Conservation (phyloP, 1,140 invertebrate genomes). For the Bombus ignitus region DNA sequence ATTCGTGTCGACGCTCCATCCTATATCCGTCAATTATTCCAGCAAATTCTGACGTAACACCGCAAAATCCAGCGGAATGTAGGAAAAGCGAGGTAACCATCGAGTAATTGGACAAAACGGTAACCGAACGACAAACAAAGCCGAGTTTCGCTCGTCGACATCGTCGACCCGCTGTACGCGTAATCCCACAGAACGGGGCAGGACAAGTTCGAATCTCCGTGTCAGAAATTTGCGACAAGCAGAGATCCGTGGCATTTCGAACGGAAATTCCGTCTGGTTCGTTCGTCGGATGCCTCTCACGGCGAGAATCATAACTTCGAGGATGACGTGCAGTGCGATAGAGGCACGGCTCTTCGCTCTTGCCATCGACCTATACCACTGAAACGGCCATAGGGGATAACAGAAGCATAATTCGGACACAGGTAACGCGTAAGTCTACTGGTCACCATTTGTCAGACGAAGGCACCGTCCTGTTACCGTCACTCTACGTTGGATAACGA, state of each 20-base stretch:
- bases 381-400: slow-evolving; percentile 34
- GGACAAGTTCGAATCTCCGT: slow-evolving; percentile 8
- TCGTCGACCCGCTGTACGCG: not conserved
- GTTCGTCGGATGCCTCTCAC: slow-evolving; percentile 10
- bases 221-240: slow-evolving; percentile 46
- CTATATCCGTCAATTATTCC: not conserved
- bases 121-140: slow-evolving; percentile 11
- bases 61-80: not conserved
- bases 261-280: slow-evolving; percentile 34
- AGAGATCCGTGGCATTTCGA: not conserved
- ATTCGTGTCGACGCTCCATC: too few relatives aligned
- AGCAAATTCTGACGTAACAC: not conserved
- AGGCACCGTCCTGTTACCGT: slow-evolving; percentile 45
- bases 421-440: slow-evolving; percentile 63
- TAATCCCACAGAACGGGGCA: not conserved
- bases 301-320: slow-evolving; percentile 47
- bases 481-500: slow-evolving; percentile 33
- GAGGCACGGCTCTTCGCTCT: slow-evolving; percentile 10
- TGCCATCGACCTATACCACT: slow-evolving; percentile 3
- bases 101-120: slow-evolving; percentile 15
- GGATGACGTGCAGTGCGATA: slow-evolving; percentile 46
- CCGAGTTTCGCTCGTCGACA: not conserved
- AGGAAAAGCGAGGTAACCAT: not conserved
- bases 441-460: slow-evolving; percentile 65
- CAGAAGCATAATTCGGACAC: slow-evolving; percentile 64